phyloP scores from a whole-genome alignment of 1,140 invertebrate genomes.

The Rhysida immarginata region DNA sequence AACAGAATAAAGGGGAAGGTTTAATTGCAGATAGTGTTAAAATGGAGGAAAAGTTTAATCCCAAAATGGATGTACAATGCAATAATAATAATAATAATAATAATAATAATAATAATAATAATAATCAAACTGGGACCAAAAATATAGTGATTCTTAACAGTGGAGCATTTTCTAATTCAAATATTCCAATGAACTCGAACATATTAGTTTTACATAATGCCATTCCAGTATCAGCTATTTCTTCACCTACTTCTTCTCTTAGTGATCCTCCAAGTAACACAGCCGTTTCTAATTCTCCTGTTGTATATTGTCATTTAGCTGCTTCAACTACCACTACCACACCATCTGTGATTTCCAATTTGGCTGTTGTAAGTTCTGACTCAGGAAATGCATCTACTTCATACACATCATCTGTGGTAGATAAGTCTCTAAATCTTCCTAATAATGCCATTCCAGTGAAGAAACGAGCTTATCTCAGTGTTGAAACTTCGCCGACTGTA shows the following conservation, averaged over 20 bases:
- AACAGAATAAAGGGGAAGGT: not conserved
- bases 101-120: not conserved
- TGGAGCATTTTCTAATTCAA: not conserved
- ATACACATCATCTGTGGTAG: not conserved
- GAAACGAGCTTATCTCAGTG: not conserved
- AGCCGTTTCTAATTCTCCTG: not conserved
- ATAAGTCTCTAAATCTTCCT: not conserved
- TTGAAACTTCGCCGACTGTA: not conserved
- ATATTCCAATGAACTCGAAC: not conserved
- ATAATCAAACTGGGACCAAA: not conserved
- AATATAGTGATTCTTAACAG: not conserved
- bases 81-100: not conserved
- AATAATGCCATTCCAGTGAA: slow-evolving; percentile 1
- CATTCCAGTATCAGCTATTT: not conserved
- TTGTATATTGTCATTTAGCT: not conserved
- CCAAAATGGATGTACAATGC: no score
- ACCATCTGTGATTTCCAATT: not conserved
- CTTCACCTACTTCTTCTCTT: not conserved
- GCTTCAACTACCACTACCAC: not conserved
- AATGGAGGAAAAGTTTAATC: not conserved
- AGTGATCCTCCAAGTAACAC: not conserved
- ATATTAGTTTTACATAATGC: no score
- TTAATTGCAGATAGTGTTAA: not conserved
- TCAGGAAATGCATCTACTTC: not conserved
- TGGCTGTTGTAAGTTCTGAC: not conserved